These are phyloP conservation scores for Diabrotica undecimpunctata DNA, from an alignment of 1,140 invertebrate species.

Conservation along the genomic window DNA sequence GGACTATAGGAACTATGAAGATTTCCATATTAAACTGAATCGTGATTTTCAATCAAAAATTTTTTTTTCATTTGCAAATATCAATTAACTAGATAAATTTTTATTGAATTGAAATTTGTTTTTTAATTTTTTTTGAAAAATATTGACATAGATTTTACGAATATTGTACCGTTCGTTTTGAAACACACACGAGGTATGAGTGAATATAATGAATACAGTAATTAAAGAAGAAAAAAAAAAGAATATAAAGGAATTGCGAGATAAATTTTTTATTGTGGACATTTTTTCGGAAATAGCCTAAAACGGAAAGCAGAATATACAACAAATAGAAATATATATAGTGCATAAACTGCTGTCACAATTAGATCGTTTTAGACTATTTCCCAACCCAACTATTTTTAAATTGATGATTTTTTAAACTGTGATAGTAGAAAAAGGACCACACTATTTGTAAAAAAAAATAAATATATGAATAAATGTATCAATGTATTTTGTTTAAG, in stretches of 20 bases:
- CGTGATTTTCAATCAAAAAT: no score
- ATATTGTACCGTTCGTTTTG: no score
- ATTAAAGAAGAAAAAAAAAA: slow-evolving; percentile 10
- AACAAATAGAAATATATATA: background rate
- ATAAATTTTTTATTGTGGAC: slow-evolving; percentile 14
- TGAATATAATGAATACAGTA: slow-evolving; percentile 21
- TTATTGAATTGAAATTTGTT: no score
- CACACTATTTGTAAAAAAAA: slow-evolving; percentile 48
- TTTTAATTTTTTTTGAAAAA: no score
- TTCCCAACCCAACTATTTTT: slow-evolving; percentile 24
- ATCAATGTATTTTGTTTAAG: slow-evolving; percentile 36
- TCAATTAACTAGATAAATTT: no score
- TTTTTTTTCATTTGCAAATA: no score
- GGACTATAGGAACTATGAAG: no score
- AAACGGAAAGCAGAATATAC: background rate
- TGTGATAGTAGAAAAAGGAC: slow-evolving; percentile 49
- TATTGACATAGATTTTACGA: no score
- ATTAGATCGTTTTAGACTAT: background rate
- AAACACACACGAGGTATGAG: slow-evolving; percentile 26
- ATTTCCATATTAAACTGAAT: no score
- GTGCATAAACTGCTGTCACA: background rate
- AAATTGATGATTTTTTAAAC: slow-evolving; percentile 45
- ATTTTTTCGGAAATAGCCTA: slow-evolving; percentile 15
- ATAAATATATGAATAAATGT: slow-evolving; percentile 45
- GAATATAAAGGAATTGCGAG: slow-evolving; percentile 2